A percentile compares a stretch with the other conserved stretches of the same genome.
Evolutionary conservation across 1,140 invertebrate species (phyloP).

Genomic region (Acromyrmex heyeri): DNA sequence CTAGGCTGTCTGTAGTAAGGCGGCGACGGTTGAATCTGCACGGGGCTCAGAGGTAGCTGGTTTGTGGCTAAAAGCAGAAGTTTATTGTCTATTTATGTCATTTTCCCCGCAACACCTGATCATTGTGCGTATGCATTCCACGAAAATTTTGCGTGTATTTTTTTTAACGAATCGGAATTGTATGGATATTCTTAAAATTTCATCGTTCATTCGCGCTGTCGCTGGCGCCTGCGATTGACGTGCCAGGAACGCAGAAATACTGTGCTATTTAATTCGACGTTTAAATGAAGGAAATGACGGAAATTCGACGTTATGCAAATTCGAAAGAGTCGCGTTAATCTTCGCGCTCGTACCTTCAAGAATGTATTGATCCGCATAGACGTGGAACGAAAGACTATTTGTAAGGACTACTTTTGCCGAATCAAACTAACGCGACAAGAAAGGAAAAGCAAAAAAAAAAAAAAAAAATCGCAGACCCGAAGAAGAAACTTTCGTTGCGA

Average conservation of each 20-base stretch:
- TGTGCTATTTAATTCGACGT: constrained; percentile 16
- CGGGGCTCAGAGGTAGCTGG: constrained; percentile 85
- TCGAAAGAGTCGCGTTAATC: background rate
- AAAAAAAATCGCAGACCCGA: background rate
- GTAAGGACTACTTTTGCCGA: background rate
- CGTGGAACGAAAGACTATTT: background rate
- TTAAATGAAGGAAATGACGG: background rate
- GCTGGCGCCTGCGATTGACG: background rate
- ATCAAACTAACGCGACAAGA: background rate
- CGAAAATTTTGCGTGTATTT: background rate
- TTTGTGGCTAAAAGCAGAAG: constrained; percentile 81
- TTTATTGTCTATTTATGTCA: background rate
- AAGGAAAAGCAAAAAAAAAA: background rate
- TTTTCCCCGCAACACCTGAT: background rate
- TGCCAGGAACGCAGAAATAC: background rate
- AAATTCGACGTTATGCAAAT: constrained; percentile 20
- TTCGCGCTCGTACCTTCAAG: background rate
- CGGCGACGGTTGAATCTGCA: constrained; percentile 85
- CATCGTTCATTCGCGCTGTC: background rate
- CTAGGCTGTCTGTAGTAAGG: constrained; percentile 85
- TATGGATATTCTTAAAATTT: background rate
- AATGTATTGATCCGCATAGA: constrained; percentile 15
- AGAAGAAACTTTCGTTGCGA: background rate
- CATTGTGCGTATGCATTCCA: background rate
- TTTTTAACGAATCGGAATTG: background rate